Evolutionary conservation across 2,113 vertebrate genomes (phyloP).

Genomic region (Macaca nemestrina): DNA sequence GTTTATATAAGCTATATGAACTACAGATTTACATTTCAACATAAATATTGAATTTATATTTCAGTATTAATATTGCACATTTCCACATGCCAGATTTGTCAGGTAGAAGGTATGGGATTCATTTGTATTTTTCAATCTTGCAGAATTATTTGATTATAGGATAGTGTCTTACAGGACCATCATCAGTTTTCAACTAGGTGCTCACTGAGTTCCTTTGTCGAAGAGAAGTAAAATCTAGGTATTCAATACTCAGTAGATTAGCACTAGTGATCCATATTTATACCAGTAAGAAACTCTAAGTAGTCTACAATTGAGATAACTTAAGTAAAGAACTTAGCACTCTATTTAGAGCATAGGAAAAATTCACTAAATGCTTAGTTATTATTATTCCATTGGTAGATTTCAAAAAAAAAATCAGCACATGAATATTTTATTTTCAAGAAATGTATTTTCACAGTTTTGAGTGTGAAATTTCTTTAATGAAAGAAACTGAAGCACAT

Average conservation of each 20-base stretch:
- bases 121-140: background rate
- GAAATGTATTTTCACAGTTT: background rate
- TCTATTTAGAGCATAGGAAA: background rate
- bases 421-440: slow-evolving; percentile 25
- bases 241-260: background rate
- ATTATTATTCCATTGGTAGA: background rate
- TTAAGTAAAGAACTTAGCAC: background rate
- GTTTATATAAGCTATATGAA: too few relatives aligned
- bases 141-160: background rate
- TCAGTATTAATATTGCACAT: background rate
- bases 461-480: background rate
- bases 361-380: background rate
- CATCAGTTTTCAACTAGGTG: background rate
- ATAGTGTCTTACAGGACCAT: background rate
- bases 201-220: background rate
- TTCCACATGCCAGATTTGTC: background rate
- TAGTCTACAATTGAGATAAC: background rate
- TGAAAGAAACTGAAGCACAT: background rate
- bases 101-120: background rate
- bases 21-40: too few relatives aligned
- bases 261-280: background rate
- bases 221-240: background rate
- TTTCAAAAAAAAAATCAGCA: background rate
- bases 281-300: background rate
- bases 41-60: background rate